These are phyloP conservation scores for Uromys caudimaculatus DNA, from an alignment of 2,797 vertebrate genomes.

Conservation along the genomic window DNA sequence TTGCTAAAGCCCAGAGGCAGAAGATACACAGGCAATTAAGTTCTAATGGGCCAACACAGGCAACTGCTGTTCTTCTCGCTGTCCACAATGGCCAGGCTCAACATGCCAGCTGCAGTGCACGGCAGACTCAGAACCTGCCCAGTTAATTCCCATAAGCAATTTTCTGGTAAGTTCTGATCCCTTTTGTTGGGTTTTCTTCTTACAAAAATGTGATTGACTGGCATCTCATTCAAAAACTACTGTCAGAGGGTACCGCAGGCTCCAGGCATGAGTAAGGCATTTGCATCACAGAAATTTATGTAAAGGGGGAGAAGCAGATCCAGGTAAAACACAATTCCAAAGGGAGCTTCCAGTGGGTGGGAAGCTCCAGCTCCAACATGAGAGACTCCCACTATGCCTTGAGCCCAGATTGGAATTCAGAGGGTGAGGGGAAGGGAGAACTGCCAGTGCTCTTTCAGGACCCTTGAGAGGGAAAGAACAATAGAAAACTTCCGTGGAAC, in stretches of 20 bases:
- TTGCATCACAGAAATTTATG: background rate
- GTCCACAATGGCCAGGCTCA: background rate
- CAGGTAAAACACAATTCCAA: background rate
- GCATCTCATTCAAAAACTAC: background rate
- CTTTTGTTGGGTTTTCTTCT: background rate
- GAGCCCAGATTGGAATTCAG: accelerated
- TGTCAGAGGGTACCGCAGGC: background rate
- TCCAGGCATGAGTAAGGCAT: background rate
- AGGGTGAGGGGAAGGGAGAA: accelerated
- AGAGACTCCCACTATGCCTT: too few relatives aligned
- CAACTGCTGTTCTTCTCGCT: background rate
- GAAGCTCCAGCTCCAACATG: background rate
- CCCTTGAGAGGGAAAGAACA: background rate
- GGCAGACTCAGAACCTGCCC: accelerated
- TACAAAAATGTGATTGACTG: background rate
- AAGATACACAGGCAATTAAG: background rate
- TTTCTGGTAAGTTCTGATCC: background rate
- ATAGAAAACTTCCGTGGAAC: background rate
- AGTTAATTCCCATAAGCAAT: background rate
- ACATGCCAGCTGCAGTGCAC: background rate
- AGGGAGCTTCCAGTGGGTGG: background rate
- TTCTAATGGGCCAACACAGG: conserved; percentile 39
- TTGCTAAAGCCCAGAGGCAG: conserved; percentile 43
- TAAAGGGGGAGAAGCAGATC: background rate
- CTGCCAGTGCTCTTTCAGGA: background rate